Percentiles rank a stretch among this genome's conserved stretches.
Conservation (phyloP, 2,113 vertebrate genomes). For the Malurus cyaneus region DNA sequence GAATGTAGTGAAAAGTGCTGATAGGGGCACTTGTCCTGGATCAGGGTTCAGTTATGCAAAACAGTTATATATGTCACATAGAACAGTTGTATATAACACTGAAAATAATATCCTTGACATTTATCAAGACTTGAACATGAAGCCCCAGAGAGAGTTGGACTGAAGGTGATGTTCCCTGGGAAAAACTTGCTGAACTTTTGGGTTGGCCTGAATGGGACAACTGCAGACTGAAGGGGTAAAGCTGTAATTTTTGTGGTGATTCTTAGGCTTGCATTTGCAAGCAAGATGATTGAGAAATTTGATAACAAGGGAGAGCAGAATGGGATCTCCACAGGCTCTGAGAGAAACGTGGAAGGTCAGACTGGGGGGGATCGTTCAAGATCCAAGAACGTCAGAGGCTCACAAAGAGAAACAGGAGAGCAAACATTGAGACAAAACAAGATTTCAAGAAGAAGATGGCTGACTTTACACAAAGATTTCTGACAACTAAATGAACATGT, state of each 20-base stretch:
- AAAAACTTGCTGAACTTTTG: background rate
- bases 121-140: background rate
- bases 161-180: background rate
- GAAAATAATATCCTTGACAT: background rate
- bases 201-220: background rate
- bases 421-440: background rate
- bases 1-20: background rate
- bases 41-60: background rate
- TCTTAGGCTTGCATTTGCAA: background rate
- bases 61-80: too few species aligned
- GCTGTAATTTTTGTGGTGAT: background rate
- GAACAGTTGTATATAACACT: too few species aligned
- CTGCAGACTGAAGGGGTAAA: background rate
- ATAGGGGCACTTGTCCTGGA: accelerated
- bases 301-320: background rate
- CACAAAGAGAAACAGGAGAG: background rate
- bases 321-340: background rate
- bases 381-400: background rate
- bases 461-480: background rate
- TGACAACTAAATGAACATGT: background rate
- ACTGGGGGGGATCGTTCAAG: background rate
- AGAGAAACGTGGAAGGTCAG: background rate
- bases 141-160: background rate
- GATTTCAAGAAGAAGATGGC: background rate
- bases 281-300: background rate